Evolutionary conservation across 30 jellyfish, hydroid and myxozoan species (phyloP), one percentile per base, ranked within the genome.

Genomic region (Morbakka virulenta): DNA sequence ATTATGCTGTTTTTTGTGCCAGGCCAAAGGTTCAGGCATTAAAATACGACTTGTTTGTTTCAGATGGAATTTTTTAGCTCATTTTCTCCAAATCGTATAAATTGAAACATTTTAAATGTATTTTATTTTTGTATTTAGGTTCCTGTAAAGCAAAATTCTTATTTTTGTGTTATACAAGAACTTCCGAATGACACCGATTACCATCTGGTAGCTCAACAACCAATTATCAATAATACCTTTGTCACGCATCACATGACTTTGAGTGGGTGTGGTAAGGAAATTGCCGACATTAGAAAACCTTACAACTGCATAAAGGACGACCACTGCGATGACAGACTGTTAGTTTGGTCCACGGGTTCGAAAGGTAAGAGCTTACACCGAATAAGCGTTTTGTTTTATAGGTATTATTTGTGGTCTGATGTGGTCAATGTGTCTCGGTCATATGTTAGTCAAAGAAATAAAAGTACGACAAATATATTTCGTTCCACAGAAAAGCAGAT

Each of bases 201-300:
- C 69, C 94, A 82, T 51, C 49, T 82, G 3, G 77, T 71, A 12
- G 94, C 94, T 14, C 48, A 66, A 9, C 86, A 82, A 12, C 87
- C 94, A 20, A 50, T 70, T 13, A 75, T 70, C 25, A 84, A 82
- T 70, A 82, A 82, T 76, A 72, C 65, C 4, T 67, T 52, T 23
- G 94, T 82, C 36, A 82, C 72, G 21, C 94, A 82, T 62, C 94
- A 82, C 67, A 82, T 82, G 94, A 53, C 72, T 25, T 25, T 82
- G 33, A 32, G 41, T 71, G 94, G 94, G 24, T 82, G 94, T 62
- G 35, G 32, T 2, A 72, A 50, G 22, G 81, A 70, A 27, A 74
- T 61, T 71, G 68, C n/a, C 14, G 48, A 64, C 21, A 84, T 63
- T 23, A 50, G 65, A 52, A 47, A 70, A 13, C 86, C 86, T 1